phyloP scores from a whole-genome alignment of 2,797 vertebrate genomes.

The Coregonus ussuriensis region DNA sequence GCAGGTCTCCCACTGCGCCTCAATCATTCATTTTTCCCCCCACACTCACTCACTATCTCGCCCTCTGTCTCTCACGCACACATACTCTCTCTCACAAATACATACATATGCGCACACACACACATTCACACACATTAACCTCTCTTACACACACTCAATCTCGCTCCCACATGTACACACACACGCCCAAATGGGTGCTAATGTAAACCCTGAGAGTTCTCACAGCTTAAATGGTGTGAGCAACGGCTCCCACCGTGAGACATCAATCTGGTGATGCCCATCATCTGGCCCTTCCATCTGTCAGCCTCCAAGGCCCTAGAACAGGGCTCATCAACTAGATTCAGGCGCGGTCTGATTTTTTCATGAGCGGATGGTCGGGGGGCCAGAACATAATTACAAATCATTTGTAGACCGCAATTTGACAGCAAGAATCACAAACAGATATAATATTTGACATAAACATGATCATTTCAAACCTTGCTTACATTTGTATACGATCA shows the following conservation, averaged over 20 bases:
- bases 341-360: no score
- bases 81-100: not conserved
- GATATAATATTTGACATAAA: no score
- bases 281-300: constrained; percentile 81
- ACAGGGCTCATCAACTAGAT: not conserved
- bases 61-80: not conserved
- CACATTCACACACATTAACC: not conserved
- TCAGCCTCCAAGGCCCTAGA: constrained; percentile 38
- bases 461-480: no score
- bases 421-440: no score
- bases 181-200: constrained; percentile 47
- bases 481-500: no score
- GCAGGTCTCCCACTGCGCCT: not conserved
- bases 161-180: not conserved
- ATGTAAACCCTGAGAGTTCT: constrained; percentile 68
- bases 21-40: not conserved
- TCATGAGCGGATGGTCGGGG: no score
- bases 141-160: constrained; percentile 5
- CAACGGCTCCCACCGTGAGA: constrained; percentile 66
- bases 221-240: constrained; percentile 73
- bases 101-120: constrained; percentile 4
- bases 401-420: no score
- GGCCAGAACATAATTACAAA: no score
- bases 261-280: constrained; percentile 72
- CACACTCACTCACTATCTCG: not conserved